Evolutionary conservation across 2,888 invertebrate species (phyloP), one percentile per base, ranked within the genome.

Genomic region (Papilio gigon): DNA sequence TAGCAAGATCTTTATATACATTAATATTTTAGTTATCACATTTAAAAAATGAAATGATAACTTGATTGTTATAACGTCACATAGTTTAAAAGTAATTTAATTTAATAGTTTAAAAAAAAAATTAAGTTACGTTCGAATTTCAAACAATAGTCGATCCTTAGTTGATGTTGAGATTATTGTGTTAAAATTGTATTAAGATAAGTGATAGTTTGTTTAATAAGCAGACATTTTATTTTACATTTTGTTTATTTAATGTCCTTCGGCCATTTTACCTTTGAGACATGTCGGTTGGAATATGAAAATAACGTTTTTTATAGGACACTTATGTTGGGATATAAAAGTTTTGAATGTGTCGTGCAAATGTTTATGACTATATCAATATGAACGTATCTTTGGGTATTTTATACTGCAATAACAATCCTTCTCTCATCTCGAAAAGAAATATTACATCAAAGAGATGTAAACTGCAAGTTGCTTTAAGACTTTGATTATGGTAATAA

Each of bases 341-440:
- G 40, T 47, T 56, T 66, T 58, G 22, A 67, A 71, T 68, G 56
- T 61, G 50, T 66, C 35, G 56, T 67, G 42, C 40, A 56, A 27
- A 64, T 37, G 17, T 64, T 64, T 64, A 64, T 50, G 33, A 9
- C 17, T 35, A 20, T 56, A 25, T 53, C 5, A n/a, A n/a, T n/a
- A n/a, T n/a, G n/a, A n/a, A n/a, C 17, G n/a, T 40, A 40, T 40
- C 27, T 64, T 56, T 40, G 17, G 37, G 37, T 53, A 50, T 59
- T 40, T 60, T 40, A 61, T 27, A 53, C 2, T 17, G 53, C 50
- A 25, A 50, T 53, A 56, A 56, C 30, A 56, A 30, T 30, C 17
- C 53, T 27, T 30, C 2, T 27, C 25, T 2, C 14, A 53, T 53
- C 27, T 27, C 5, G 22, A 50, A n/a, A 25, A 9, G 14, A 25